Percentiles rank a stretch among this genome's conserved stretches.
phyloP scores from a whole-genome alignment of 2,113 vertebrate genomes.

The Argyrosomus japonicus region DNA sequence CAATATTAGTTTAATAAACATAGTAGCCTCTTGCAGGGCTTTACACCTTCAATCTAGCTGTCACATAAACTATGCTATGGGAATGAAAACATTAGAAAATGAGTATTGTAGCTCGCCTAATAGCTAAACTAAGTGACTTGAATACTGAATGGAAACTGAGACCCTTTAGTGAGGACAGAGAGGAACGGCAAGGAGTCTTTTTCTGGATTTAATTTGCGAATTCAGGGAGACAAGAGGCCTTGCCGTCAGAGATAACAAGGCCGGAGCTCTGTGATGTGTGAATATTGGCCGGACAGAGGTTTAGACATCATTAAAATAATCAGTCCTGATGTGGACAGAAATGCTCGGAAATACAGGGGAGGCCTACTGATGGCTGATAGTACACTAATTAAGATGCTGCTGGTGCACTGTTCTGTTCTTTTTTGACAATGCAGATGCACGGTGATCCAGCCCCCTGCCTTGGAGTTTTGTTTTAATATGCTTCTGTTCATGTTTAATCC shows the following conservation, averaged over 20 bases:
- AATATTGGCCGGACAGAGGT: conserved; percentile 70
- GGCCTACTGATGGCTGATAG: conserved; percentile 43
- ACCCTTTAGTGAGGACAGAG: conserved; percentile 33
- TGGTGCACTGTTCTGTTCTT: conserved; percentile 34
- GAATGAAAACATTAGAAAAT: conserved; percentile 29
- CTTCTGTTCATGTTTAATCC: conserved; percentile 6
- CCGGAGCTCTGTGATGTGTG: conserved; percentile 59
- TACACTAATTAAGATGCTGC: conserved; percentile 54
- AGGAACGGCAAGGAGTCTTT: conserved; percentile 1
- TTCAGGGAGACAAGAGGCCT: conserved; percentile 63
- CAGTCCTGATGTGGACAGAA: conserved; percentile 62
- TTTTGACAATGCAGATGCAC: conserved; percentile 23
- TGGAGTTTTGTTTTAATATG: conserved; percentile 30
- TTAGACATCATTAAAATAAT: conserved; percentile 76
- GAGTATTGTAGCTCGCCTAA: conserved; percentile 23
- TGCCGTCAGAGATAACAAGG: conserved; percentile 61
- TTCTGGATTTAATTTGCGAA: conserved; percentile 64
- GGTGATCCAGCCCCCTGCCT: conserved; percentile 27
- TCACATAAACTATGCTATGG: neutral
- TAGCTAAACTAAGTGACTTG: conserved; percentile 45
- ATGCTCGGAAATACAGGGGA: conserved; percentile 47
- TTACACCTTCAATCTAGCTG: conserved; percentile 16
- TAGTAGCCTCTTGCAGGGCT: neutral
- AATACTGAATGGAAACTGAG: conserved; percentile 37
- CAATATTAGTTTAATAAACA: conserved; percentile 21